Percentiles rank a stretch among this genome's conserved stretches.
phyloP scores from a whole-genome alignment of 2,113 vertebrate species.

The Gallinago paraguaiae region DNA sequence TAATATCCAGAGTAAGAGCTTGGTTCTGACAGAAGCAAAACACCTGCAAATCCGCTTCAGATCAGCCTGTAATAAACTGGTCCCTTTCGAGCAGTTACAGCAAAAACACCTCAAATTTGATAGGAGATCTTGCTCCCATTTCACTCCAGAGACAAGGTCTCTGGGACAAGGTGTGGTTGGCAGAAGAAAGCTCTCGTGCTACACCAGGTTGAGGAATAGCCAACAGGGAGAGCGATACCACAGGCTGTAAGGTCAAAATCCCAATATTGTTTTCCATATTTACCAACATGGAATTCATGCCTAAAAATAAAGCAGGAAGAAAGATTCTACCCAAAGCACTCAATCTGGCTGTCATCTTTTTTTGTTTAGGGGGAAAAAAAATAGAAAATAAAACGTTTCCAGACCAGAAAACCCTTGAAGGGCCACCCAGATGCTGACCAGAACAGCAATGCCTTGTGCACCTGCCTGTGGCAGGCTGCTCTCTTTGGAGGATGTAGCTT shows the following conservation, averaged over 20 bases:
- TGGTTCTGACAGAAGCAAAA: conserved; percentile 52
- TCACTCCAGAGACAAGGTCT: not conserved
- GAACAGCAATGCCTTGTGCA: not conserved
- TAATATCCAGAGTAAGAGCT: conserved; percentile 36
- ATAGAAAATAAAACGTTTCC: not conserved
- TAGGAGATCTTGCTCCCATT: not conserved
- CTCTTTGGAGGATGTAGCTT: not conserved
- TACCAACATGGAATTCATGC: not conserved
- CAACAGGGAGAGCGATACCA: not conserved
- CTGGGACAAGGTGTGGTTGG: not conserved
- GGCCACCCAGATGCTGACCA: not conserved
- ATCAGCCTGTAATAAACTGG: not conserved
- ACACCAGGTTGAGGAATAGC: not conserved
- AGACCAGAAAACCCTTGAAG: not conserved
- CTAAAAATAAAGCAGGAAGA: not conserved
- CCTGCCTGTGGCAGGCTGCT: not conserved
- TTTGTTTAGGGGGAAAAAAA: not conserved
- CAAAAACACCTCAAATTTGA: not conserved
- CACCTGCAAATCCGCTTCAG: conserved; percentile 49
- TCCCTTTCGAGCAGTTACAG: not conserved
- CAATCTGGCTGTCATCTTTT: not conserved
- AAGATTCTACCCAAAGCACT: not conserved
- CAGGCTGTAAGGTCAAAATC: not conserved
- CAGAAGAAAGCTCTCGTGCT: not conserved
- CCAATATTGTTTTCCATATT: not conserved